Percentiles rank a stretch among this genome's conserved stretches.
These are phyloP conservation scores for Cololabis saira DNA, from an alignment of 2,113 vertebrate genomes.

Conservation along the genomic window DNA sequence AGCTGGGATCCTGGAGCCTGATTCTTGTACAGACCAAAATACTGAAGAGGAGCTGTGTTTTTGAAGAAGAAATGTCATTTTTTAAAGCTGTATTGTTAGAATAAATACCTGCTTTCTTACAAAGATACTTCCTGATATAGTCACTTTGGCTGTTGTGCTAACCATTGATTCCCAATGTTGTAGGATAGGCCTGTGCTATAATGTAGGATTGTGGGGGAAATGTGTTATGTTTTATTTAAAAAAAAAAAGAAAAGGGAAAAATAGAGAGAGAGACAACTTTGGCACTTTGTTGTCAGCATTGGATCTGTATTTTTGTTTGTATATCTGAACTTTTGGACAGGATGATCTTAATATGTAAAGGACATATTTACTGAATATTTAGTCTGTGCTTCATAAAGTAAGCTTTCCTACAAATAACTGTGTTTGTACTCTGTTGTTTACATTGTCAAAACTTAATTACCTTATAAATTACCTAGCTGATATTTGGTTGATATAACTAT, in stretches of 20 bases:
- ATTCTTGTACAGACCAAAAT: slow-evolving; percentile 55
- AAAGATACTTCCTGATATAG: slow-evolving; percentile 67
- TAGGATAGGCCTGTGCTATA: slow-evolving; percentile 82
- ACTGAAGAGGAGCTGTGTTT: slow-evolving; percentile 58
- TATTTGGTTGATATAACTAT: neutral
- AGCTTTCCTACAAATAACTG: slow-evolving; percentile 75
- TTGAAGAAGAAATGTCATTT: slow-evolving; percentile 65
- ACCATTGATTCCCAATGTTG: slow-evolving; percentile 77
- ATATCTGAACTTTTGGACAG: slow-evolving; percentile 71
- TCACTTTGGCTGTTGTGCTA: slow-evolving; percentile 83
- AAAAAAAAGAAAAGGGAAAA: slow-evolving; percentile 29
- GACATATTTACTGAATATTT: slow-evolving; percentile 81
- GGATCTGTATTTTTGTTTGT: slow-evolving; percentile 67
- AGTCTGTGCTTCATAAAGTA: slow-evolving; percentile 81
- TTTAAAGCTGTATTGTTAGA: slow-evolving; percentile 69
- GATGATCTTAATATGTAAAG: slow-evolving; percentile 74
- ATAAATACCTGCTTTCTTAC: slow-evolving; percentile 74
- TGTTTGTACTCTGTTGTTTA: slow-evolving; percentile 35
- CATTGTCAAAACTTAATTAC: neutral
- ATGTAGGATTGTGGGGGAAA: slow-evolving; percentile 77
- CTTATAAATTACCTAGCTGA: neutral
- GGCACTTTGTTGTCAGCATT: slow-evolving; percentile 76
- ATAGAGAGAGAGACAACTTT: slow-evolving; percentile 41
- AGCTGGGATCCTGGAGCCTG: slow-evolving; percentile 55
- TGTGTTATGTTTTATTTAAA: slow-evolving; percentile 70